Evolutionary conservation across 2,113 vertebrate species (phyloP).

Genomic region (Chitala chitala): DNA sequence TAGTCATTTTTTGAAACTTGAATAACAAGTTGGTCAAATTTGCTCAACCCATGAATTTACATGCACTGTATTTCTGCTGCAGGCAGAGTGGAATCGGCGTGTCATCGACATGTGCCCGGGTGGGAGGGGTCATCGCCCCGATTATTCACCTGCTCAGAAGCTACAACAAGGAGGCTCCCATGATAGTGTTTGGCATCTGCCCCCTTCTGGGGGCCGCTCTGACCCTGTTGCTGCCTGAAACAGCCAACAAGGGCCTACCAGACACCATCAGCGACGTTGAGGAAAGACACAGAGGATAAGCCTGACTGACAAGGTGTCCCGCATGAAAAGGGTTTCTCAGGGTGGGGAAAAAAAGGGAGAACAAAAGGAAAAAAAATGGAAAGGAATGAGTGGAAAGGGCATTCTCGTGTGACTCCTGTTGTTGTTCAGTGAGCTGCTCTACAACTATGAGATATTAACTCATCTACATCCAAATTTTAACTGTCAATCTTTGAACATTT

Average conservation of each 20-base stretch:
- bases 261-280: constrained; percentile 56
- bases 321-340: not conserved
- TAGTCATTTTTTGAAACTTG: not conserved
- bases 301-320: not conserved
- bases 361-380: no score
- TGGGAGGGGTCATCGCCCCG: constrained; percentile 52
- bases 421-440: no score
- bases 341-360: no score
- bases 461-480: no score
- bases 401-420: no score
- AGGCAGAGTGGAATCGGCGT: constrained; percentile 63
- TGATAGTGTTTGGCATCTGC: constrained; percentile 56
- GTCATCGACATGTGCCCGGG: constrained; percentile 56
- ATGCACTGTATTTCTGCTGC: not conserved
- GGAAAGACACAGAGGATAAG: constrained; percentile 36
- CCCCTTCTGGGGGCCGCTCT: constrained; percentile 52
- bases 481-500: no score
- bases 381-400: no score
- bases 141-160: constrained; percentile 47
- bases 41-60: not conserved
- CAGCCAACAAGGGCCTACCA: constrained; percentile 48
- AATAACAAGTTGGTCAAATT: not conserved
- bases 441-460: no score
- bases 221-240: constrained; percentile 57
- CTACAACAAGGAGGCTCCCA: constrained; percentile 45